Base-by-base conservation (phyloP, 2,113 vertebrate species). In the Serilophus lunatus region DNA sequence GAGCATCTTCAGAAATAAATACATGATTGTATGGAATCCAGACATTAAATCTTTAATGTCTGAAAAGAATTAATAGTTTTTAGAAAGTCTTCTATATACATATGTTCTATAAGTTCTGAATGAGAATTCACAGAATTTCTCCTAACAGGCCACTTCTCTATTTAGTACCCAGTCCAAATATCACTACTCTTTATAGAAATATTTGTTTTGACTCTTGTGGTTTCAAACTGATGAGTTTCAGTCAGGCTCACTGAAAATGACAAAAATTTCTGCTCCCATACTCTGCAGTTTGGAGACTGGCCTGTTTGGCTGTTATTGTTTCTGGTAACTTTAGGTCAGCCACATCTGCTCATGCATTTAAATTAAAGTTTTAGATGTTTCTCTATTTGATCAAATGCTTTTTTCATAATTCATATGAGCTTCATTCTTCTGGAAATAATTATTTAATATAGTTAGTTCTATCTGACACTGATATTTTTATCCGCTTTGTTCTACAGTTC, bases 291-390 rank as follows among this genome's bases (percentile, higher is more conserved):
- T 75, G 38, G 64, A 92, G n/a, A 57, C 31, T 56, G 60, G 3
- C 0, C 64, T 31, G 84, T 75, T 59, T 49, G 4, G 9, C 50
- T 36, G 5, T 22, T 56, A 8, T 45, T 96, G 38, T 93, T 97
- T 97, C 71, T 76, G 78, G 36, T 82, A 60, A 92, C 85, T 93
- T 95, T 87, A 91, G 93, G 87, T 92, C 83, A 94, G 49, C 18
- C 68, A 90, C 75, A 96, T 92, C 95, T 97, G 93, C 86, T 96
- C 56, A 94, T 96, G 88, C 83, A 97, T 97, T 97, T 98, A 97
- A 97, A 97, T 97, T 86, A 92, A 97, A 95, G 60, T 92, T 97
- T 96, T 97, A 96, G 68, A 90, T 79, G 12, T 87, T 72, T 82
- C 23, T 86, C 54, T 96, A 61, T 93, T 80, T 95, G 49, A 95